phyloP scores from a whole-genome alignment of 2,797 vertebrate species.

The Mareca penelope region DNA sequence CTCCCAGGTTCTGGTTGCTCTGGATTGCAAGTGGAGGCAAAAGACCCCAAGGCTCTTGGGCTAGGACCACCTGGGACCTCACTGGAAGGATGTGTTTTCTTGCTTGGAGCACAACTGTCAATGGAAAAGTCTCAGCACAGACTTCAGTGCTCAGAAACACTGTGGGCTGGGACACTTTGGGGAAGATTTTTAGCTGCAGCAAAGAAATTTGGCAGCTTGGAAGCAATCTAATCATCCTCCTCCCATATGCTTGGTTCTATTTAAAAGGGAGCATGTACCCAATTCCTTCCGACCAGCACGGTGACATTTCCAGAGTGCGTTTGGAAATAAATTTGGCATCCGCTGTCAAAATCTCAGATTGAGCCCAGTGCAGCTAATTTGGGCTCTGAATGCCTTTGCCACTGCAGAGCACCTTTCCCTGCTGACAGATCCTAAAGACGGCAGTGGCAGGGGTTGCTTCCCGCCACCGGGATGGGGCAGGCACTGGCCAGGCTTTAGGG shows the following conservation, averaged over 20 bases:
- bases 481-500: fast-evolving
- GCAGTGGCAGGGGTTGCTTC: not conserved
- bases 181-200: conserved; percentile 75
- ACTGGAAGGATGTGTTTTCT: not conserved
- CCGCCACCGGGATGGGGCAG: fast-evolving
- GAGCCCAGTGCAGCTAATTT: conserved; percentile 27
- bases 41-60: not conserved
- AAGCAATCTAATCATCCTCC: conserved; percentile 77
- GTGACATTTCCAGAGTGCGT: conserved; percentile 80
- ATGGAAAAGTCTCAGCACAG: conserved; percentile 35
- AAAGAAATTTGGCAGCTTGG: conserved; percentile 78
- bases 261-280: conserved; percentile 79
- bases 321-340: conserved; percentile 80
- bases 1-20: not conserved
- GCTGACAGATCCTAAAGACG: not conserved
- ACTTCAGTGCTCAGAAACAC: conserved; percentile 46
- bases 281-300: conserved; percentile 73
- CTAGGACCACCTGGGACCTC: not conserved
- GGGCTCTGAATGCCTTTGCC: not conserved
- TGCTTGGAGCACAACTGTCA: conserved; percentile 46
- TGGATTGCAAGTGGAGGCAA: not conserved
- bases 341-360: conserved; percentile 69
- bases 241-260: conserved; percentile 83
- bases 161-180: conserved; percentile 67
- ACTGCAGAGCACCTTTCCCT: conserved; percentile 31